A percentile compares a stretch with the other conserved stretches of the same genome.
Conservation (phyloP, 1,140 invertebrate genomes). For the Rhopalosiphum maidis region DNA sequence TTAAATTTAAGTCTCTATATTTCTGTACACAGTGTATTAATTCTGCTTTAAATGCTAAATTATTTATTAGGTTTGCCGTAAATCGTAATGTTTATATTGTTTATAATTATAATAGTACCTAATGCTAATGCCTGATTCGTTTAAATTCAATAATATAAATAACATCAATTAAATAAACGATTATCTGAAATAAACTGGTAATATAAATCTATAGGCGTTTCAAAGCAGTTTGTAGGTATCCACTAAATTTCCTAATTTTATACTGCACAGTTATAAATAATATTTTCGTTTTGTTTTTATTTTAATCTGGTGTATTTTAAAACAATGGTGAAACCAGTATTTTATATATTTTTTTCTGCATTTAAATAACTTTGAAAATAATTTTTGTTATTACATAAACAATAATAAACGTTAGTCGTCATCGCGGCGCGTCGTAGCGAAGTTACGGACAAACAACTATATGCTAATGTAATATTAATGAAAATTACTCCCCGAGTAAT, state of each 20-base stretch:
- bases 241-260: background rate
- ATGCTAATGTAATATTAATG: constrained; percentile 18
- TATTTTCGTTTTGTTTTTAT: background rate
- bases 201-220: background rate
- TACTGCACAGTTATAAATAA: background rate
- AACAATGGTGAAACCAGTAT: background rate
- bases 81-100: background rate
- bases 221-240: background rate
- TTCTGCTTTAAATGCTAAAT: background rate
- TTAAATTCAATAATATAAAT: background rate
- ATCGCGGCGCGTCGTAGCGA: background rate
- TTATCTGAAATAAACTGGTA: background rate
- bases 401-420: background rate
- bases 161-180: background rate
- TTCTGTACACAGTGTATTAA: background rate
- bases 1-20: background rate
- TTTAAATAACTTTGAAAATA: constrained; percentile 15
- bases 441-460: background rate
- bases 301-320: background rate
- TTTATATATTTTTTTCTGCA: background rate
- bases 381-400: background rate
- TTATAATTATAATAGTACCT: background rate
- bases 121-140: background rate
- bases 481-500: background rate
- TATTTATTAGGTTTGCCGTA: background rate